Conservation (phyloP, 2,797 vertebrate genomes). For the Amblyraja radiata region DNA sequence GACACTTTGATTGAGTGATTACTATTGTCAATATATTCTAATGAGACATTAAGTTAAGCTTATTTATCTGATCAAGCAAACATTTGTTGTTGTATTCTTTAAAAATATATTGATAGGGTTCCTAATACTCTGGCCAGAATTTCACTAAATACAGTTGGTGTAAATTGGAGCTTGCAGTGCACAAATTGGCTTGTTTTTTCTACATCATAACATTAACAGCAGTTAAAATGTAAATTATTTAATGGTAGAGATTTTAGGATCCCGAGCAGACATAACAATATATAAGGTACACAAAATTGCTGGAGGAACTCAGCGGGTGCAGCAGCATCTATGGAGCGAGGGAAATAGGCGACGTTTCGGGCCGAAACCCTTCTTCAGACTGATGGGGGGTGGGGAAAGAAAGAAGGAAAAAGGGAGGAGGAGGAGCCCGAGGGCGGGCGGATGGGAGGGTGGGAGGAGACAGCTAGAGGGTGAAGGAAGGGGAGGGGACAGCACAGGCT, state of each 20-base stretch:
- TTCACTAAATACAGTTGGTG: not conserved
- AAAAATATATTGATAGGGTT: not conserved
- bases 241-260: not conserved
- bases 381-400: too few relatives aligned
- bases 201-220: not conserved
- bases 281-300: too few relatives aligned
- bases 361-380: too few relatives aligned
- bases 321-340: too few relatives aligned
- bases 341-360: too few relatives aligned
- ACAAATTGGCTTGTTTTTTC: not conserved
- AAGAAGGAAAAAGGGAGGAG: too few relatives aligned
- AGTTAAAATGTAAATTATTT: not conserved
- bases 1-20: not conserved
- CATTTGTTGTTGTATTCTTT: not conserved
- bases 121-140: not conserved
- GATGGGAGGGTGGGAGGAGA: too few relatives aligned
- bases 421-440: too few relatives aligned
- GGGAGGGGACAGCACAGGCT: too few relatives aligned
- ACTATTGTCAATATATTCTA: not conserved
- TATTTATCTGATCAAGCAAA: not conserved
- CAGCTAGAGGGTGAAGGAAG: too few relatives aligned
- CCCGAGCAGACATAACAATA: not conserved
- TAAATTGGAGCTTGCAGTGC: not conserved
- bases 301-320: too few relatives aligned
- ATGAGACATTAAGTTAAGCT: not conserved